Base-by-base conservation (phyloP, 2,888 invertebrate species). In the Pseudoips prasinana region DNA sequence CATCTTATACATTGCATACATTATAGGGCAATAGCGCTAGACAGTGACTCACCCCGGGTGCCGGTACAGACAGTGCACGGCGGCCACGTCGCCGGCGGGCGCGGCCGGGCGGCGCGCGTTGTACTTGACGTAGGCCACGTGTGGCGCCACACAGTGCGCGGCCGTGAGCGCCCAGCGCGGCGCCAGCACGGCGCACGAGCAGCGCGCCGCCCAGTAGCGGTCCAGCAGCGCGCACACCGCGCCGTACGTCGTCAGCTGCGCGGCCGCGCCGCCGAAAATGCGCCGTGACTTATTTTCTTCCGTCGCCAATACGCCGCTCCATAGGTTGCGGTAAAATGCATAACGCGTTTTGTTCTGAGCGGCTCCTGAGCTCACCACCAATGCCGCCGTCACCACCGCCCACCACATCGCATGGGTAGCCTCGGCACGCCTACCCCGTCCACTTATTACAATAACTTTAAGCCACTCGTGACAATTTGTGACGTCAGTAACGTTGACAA, bases 151-250 rank as follows among this genome's bases (percentile, higher is more conserved):
- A 61, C 86, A 87, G 66, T 85, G 85, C 22, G 80, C 86, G 10
- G 86, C 85, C 11, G 86, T 85, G 33, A 87, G 65, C 58, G 51
- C 81, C 85, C 85, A 86, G 57, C 68, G 71, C 41, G 62, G 29
- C 27, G 72, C 49, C 44, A 87, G 42, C 42, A 77, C 71, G 5
- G 76, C 41, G 39, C 54, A 76, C 28, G 82, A 75, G 66, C 86
- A 85, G 26, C 73, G 64, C 58, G 71, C 37, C n/a, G 36, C 9
- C 69, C 72, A 65, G 59, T 65, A 70, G 22, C 75, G 72, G 64
- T 83, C 83, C 22, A 79, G 52, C 45, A 85, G 64, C 38, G 69
- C 75, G 54, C 77, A 74, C 33, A 58, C 67, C 5, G 64, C 56
- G 7, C 77, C 70, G 49, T 59, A 77, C 40, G 41, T 47, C 10